Evolutionary conservation across 2,113 vertebrate genomes (phyloP).

Genomic region (Podocnemis expansa): DNA sequence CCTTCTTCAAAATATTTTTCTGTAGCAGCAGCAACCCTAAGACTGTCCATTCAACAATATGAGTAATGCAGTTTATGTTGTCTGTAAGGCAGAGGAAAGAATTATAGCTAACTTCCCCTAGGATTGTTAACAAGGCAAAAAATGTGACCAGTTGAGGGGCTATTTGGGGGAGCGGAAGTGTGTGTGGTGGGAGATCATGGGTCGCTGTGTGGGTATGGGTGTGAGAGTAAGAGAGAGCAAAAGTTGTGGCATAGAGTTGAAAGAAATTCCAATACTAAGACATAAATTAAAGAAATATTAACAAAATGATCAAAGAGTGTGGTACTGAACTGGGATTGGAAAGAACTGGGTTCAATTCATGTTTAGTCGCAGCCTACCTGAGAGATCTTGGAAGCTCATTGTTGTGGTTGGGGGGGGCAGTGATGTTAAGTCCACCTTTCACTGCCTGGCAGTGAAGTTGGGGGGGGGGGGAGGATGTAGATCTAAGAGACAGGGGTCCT

Average conservation of each 20-base stretch:
- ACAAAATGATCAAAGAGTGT: conserved; percentile 42
- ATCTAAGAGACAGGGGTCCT: too few relatives aligned
- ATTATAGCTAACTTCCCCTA: conserved; percentile 18
- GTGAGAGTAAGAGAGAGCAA: not conserved
- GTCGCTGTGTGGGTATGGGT: too few relatives aligned
- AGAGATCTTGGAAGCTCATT: conserved; percentile 44
- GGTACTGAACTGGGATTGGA: conserved; percentile 20
- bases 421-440: too few relatives aligned
- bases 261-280: conserved; percentile 39
- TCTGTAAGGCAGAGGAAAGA: conserved; percentile 46
- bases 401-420: too few relatives aligned
- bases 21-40: conserved; percentile 70
- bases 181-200: too few relatives aligned
- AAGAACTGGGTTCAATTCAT: conserved; percentile 34
- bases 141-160: conserved; percentile 35
- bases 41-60: conserved; percentile 75
- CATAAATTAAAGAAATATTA: conserved; percentile 53
- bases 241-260: conserved; percentile 26
- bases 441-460: too few relatives aligned
- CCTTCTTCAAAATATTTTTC: conserved; percentile 75
- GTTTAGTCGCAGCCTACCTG: conserved; percentile 45
- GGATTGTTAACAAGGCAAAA: conserved; percentile 47
- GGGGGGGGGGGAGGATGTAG: too few relatives aligned
- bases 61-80: conserved; percentile 64
- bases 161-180: not conserved